phyloP scores from a whole-genome alignment of 2,888 invertebrate genomes.

The Sturmia bella region DNA sequence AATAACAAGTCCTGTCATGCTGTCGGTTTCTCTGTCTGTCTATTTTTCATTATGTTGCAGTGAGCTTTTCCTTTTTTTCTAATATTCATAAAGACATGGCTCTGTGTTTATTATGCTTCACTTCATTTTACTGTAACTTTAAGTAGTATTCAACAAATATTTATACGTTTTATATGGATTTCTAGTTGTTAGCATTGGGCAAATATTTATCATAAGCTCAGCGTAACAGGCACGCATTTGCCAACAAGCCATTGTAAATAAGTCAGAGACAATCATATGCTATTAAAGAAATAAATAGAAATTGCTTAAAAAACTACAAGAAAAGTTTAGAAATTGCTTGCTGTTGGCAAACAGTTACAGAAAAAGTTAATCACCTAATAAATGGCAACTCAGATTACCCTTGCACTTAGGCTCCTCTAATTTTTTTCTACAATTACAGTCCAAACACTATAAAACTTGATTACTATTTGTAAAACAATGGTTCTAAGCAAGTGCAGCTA shows the following conservation, averaged over 20 bases:
- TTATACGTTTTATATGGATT: slow-evolving; percentile 53
- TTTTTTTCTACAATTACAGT: too few species aligned
- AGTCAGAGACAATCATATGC: not conserved
- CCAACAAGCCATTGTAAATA: not conserved
- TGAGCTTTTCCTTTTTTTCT: too few species aligned
- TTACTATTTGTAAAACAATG: too few species aligned
- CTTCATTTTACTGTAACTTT: not conserved
- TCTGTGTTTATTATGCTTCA: not conserved
- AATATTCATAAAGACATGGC: not conserved
- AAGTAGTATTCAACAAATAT: slow-evolving; percentile 45
- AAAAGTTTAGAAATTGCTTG: too few species aligned
- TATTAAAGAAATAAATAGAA: not conserved
- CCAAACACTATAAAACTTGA: too few species aligned
- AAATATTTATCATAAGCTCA: slow-evolving; percentile 61
- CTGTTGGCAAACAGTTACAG: too few species aligned
- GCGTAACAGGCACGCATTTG: slow-evolving; percentile 7
- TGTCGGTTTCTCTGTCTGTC: not conserved
- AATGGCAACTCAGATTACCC: too few species aligned
- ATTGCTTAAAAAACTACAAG: too few species aligned
- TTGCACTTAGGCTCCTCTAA: too few species aligned
- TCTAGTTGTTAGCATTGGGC: slow-evolving; percentile 49
- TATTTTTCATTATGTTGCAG: not conserved
- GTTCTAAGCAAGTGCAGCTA: too few species aligned
- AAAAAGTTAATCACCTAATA: too few species aligned
- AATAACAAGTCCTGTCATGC: not conserved